These are phyloP conservation scores for Allacma fusca DNA, from an alignment of 2,888 invertebrate genomes.

Conservation along the genomic window DNA sequence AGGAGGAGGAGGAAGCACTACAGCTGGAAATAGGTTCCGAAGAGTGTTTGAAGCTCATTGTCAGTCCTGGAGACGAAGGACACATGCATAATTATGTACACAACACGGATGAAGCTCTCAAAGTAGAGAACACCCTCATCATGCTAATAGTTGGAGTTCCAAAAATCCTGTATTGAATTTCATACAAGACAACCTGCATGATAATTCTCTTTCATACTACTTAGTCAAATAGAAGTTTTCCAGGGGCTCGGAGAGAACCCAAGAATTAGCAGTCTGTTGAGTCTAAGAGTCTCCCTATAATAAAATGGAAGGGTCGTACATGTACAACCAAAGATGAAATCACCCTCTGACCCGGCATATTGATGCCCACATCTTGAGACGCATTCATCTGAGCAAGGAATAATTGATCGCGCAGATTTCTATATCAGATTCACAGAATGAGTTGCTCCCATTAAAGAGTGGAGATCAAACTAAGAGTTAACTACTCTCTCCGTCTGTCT, in stretches of 20 bases:
- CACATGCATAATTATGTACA: neutral
- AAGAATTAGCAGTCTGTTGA: neutral
- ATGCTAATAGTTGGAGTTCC: neutral
- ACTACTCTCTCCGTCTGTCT: constrained; percentile 11
- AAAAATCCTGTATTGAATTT: constrained; percentile 28
- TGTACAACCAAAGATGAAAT: constrained; percentile 1
- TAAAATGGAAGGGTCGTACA: neutral
- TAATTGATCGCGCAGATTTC: constrained; percentile 54
- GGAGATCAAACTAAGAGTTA: constrained; percentile 33
- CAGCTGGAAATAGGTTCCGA: too few species aligned
- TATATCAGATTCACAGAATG: constrained; percentile 48
- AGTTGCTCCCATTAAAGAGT: constrained; percentile 45
- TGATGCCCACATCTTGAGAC: constrained; percentile 40
- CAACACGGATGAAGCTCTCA: neutral
- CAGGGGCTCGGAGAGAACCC: neutral
- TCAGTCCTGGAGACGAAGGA: too few species aligned
- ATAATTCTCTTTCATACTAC: neutral
- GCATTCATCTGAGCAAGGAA: constrained; percentile 48
- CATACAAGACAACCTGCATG: constrained; percentile 20
- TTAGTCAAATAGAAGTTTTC: neutral
- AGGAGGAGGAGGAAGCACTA: too few species aligned
- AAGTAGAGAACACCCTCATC: neutral
- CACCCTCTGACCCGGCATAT: constrained; percentile 17
- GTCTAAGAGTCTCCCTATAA: neutral
- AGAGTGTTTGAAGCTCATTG: too few species aligned